Evolutionary conservation across 2,888 invertebrate species (phyloP).

Genomic region (Pimpla rufipes): DNA sequence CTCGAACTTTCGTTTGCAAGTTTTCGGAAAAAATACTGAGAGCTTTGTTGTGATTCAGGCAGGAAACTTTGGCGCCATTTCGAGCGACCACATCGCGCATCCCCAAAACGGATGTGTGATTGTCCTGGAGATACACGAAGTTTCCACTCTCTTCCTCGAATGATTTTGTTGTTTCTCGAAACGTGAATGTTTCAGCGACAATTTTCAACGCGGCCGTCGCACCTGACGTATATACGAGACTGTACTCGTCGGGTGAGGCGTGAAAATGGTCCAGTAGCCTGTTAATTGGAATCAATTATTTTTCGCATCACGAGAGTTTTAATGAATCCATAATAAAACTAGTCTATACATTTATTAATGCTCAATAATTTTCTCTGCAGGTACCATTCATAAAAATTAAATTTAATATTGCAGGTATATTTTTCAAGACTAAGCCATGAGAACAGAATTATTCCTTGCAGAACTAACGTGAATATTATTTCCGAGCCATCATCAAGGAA

Average conservation of each 20-base stretch:
- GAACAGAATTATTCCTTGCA: too few relatives aligned
- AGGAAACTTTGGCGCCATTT: slow-evolving; percentile 87
- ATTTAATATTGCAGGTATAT: too few relatives aligned
- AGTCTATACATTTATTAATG: too few relatives aligned
- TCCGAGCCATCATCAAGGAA: too few relatives aligned
- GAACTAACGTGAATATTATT: too few relatives aligned
- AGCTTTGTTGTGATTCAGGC: slow-evolving; percentile 88
- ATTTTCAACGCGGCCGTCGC: slow-evolving; percentile 95
- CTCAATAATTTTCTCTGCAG: too few relatives aligned
- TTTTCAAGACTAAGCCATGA: too few relatives aligned
- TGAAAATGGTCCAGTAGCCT: slow-evolving; percentile 95
- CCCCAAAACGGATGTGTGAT: slow-evolving; percentile 98
- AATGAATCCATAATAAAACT: not conserved
- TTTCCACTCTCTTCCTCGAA: slow-evolving; percentile 85
- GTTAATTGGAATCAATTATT: slow-evolving; percentile 48
- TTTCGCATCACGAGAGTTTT: not conserved
- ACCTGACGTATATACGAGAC: slow-evolving; percentile 97
- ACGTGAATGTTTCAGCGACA: slow-evolving; percentile 93
- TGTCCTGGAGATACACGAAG: slow-evolving; percentile 94
- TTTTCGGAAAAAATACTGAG: slow-evolving; percentile 84
- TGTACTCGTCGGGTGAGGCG: slow-evolving; percentile 92
- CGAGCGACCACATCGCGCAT: slow-evolving; percentile 91
- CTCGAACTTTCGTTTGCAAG: slow-evolving; percentile 78
- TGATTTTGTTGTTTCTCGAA: slow-evolving; percentile 77
- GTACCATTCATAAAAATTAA: too few relatives aligned